Evolutionary conservation across 1,140 invertebrate genomes (phyloP).

Genomic region (Brachionus paranguensis): DNA sequence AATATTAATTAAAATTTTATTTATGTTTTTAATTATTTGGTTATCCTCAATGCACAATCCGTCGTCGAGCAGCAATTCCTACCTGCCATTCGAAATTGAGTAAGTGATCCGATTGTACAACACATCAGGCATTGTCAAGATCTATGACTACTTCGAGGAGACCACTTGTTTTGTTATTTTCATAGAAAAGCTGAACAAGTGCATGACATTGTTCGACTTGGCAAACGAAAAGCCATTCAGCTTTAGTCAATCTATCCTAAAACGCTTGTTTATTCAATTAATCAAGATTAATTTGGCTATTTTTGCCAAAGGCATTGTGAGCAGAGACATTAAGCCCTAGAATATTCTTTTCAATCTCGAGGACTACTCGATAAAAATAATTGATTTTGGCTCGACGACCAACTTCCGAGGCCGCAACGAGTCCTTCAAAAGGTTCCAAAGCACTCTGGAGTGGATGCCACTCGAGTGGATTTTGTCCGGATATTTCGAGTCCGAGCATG

Average conservation of each 20-base stretch:
- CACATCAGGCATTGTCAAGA: conserved; percentile 9
- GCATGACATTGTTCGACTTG: conserved; percentile 39
- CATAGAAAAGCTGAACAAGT: conserved; percentile 20
- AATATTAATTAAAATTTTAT: too few species aligned
- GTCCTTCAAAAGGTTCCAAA: conserved; percentile 21
- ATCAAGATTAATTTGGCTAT: conserved; percentile 20
- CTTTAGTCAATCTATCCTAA: conserved; percentile 7
- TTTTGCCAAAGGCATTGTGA: conserved; percentile 26
- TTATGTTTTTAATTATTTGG: too few species aligned
- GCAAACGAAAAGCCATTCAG: conserved; percentile 18
- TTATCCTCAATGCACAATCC: neutral
- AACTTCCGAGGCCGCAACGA: neutral
- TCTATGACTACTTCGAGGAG: conserved; percentile 35
- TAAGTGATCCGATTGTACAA: neutral
- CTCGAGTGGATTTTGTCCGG: conserved; percentile 35
- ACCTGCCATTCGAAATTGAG: conserved; percentile 33
- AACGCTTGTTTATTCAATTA: conserved; percentile 7
- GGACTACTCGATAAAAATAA: conserved; percentile 37
- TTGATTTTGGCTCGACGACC: conserved; percentile 35
- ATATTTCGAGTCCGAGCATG: conserved; percentile 6
- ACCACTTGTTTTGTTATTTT: conserved; percentile 26
- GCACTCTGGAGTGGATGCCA: conserved; percentile 33
- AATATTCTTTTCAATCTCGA: conserved; percentile 31
- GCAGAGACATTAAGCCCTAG: conserved; percentile 22
- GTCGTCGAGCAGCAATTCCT: neutral